Evolutionary conservation across 2,888 invertebrate species (phyloP).

Genomic region (Calameuta filiformis): DNA sequence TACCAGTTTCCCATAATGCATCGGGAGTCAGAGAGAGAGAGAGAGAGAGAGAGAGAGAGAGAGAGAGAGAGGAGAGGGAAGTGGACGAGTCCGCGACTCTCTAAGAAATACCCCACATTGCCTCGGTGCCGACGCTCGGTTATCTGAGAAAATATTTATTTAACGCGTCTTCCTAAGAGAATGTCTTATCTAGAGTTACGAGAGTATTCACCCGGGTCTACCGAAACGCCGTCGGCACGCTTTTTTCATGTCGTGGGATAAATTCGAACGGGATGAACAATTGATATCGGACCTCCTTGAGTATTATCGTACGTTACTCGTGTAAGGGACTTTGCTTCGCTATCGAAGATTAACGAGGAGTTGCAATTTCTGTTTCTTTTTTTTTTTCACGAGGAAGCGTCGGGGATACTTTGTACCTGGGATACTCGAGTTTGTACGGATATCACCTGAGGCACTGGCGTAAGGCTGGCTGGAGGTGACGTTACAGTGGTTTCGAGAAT

Average conservation of each 20-base stretch:
- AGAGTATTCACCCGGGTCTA: constrained; percentile 12
- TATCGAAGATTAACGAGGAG: neutral
- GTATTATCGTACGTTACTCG: neutral
- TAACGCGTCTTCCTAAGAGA: constrained; percentile 1
- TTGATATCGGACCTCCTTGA: neutral
- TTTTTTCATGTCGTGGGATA: neutral
- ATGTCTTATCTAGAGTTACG: constrained; percentile 11
- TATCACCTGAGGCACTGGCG: neutral
- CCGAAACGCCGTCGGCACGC: constrained; percentile 8
- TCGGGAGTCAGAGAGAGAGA: neutral
- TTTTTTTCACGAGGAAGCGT: neutral
- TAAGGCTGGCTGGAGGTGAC: neutral
- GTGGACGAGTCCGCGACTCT: neutral
- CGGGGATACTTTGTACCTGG: neutral
- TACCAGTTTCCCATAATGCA: neutral
- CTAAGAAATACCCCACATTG: too few relatives aligned
- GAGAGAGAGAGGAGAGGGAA: neutral
- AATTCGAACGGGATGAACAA: neutral
- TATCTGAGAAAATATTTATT: constrained; percentile 4
- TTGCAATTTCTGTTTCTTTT: neutral
- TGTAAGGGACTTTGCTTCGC: neutral
- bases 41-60: neutral
- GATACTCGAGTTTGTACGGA: neutral
- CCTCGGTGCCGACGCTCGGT: too few relatives aligned
- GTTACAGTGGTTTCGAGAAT: neutral